Evolutionary conservation across 2,888 invertebrate genomes (phyloP).

Genomic region (Idaea biselata): DNA sequence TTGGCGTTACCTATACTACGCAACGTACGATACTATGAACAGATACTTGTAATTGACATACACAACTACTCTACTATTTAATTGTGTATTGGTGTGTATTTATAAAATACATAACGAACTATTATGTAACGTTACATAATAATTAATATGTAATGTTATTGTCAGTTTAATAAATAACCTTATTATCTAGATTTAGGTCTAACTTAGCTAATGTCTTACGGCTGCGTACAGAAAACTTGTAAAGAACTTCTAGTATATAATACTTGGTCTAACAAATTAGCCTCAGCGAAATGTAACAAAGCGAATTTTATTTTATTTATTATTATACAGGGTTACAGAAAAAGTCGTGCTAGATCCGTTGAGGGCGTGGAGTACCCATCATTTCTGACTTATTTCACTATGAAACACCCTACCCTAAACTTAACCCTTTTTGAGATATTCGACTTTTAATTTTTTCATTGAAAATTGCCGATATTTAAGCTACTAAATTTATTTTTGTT

Average conservation of each 20-base stretch:
- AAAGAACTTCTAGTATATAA: neutral
- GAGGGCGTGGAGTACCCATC: too few relatives aligned
- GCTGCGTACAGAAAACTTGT: neutral
- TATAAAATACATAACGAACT: neutral
- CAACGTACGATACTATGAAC: neutral
- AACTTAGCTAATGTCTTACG: neutral
- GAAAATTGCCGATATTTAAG: too few relatives aligned
- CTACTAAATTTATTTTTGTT: too few relatives aligned
- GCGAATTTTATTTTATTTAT: neutral
- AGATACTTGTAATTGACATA: neutral
- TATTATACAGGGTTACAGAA: neutral
- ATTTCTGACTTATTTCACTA: too few relatives aligned
- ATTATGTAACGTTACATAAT: neutral
- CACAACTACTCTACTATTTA: neutral
- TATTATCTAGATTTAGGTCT: neutral
- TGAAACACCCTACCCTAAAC: too few relatives aligned
- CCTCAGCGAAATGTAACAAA: neutral
- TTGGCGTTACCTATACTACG: neutral
- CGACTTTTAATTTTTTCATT: too few relatives aligned
- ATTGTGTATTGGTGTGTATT: neutral
- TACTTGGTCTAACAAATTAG: too few relatives aligned
- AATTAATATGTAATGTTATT: neutral
- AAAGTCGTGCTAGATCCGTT: too few relatives aligned
- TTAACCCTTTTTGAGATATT: too few relatives aligned
- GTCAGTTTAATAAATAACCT: neutral